Evolutionary conservation across 2,797 vertebrate genomes (phyloP).

Genomic region (Alauda arvensis): DNA sequence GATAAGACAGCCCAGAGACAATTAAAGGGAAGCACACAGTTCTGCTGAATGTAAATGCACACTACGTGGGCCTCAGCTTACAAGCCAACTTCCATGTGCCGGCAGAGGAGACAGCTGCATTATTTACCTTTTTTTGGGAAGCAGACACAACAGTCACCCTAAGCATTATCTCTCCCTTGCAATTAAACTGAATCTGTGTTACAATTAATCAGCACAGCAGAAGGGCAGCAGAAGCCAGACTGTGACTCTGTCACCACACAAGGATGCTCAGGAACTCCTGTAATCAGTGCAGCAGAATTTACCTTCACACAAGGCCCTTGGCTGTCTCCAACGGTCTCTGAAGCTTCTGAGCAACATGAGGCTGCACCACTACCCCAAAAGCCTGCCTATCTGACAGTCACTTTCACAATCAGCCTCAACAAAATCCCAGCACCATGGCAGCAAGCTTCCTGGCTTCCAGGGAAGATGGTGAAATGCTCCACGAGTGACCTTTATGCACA

Average conservation of each 20-base stretch:
- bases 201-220: not conserved
- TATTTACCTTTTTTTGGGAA: not conserved
- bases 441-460: not conserved
- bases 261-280: not conserved
- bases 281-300: not conserved
- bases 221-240: not conserved
- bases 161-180: not conserved
- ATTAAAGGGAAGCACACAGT: not conserved
- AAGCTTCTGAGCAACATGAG: not conserved
- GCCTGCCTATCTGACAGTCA: not conserved
- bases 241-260: not conserved
- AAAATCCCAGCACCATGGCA: not conserved
- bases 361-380: not conserved
- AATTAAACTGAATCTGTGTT: not conserved
- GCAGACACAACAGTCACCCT: not conserved
- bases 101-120: not conserved
- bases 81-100: not conserved
- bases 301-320: not conserved
- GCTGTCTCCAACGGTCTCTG: not conserved
- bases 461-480: not conserved
- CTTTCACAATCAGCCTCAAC: not conserved
- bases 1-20: not conserved
- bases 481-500: fast-evolving
- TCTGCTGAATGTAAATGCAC: not conserved
- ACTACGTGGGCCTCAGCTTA: not conserved